Conservation (phyloP, 2,888 invertebrate species). For the Mythimna ferrago region DNA sequence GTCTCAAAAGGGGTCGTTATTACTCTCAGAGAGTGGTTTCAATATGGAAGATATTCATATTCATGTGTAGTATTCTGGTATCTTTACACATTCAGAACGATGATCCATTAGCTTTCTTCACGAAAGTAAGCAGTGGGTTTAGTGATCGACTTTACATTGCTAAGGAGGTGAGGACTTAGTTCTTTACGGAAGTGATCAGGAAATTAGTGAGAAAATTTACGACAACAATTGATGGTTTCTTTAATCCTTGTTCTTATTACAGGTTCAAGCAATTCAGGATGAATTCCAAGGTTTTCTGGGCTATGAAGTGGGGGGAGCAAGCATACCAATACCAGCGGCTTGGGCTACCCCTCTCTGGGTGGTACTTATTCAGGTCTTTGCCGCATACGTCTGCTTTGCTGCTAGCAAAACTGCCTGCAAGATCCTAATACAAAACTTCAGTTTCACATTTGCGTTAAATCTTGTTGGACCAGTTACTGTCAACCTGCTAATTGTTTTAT, state of each 20-base stretch:
- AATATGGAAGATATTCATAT: constrained; percentile 94
- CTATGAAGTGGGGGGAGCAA: constrained; percentile 77
- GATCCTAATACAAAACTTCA: constrained; percentile 96
- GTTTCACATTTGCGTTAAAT: constrained; percentile 96
- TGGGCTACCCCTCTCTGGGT: constrained; percentile 90
- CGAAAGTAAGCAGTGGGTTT: constrained; percentile 86
- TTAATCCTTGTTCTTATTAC: neutral
- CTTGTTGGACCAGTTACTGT: constrained; percentile 94
- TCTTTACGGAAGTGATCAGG: neutral
- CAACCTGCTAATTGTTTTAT: constrained; percentile 92
- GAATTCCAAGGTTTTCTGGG: constrained; percentile 80
- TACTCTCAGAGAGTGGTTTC: constrained; percentile 94
- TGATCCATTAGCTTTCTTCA: constrained; percentile 86
- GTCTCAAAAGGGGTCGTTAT: constrained; percentile 92
- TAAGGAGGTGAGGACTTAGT: constrained; percentile 83
- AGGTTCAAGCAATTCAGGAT: constrained; percentile 87
- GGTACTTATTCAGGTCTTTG: constrained; percentile 92
- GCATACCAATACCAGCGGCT: constrained; percentile 72
- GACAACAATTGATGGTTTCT: neutral
- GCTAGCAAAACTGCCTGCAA: constrained; percentile 96
- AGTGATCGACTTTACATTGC: constrained; percentile 87
- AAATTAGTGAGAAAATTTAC: neutral
- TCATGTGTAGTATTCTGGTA: constrained; percentile 92
- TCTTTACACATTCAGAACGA: constrained; percentile 88
- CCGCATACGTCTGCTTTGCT: constrained; percentile 92